A percentile compares a stretch with the other conserved stretches of the same genome.
phyloP scores from a whole-genome alignment of 1,140 invertebrate genomes.

The Probaryconus sp. region DNA sequence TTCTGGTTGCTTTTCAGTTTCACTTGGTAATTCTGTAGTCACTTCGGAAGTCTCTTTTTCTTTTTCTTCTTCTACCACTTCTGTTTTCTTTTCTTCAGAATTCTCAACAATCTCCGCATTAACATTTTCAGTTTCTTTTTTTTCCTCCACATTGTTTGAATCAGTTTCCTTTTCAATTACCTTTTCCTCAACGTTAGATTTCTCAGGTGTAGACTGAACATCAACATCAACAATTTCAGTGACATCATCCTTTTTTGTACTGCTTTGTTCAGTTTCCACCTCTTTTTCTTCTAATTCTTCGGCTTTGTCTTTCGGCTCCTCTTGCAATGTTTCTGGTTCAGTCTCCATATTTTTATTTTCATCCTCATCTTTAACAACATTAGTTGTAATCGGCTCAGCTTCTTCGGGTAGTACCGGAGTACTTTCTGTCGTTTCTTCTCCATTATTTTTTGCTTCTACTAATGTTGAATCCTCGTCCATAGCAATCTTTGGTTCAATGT shows the following conservation, averaged over 20 bases:
- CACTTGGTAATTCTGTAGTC: no score
- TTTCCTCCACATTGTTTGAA: no score
- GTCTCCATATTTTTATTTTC: background rate
- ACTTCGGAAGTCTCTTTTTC: no score
- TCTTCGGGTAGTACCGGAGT: no score
- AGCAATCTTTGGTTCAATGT: constrained; percentile 65
- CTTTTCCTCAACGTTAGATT: no score
- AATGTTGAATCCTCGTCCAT: constrained; percentile 41
- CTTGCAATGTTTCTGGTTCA: background rate
- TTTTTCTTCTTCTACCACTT: constrained; percentile 52
- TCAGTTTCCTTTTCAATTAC: no score
- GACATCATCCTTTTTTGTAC: background rate
- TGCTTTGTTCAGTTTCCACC: background rate
- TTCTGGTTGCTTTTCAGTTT: no score
- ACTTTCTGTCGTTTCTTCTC: constrained; percentile 43
- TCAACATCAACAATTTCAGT: no score
- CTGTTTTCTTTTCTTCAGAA: background rate
- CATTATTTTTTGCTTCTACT: constrained; percentile 10
- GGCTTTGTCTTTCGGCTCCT: background rate
- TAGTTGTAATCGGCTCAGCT: background rate
- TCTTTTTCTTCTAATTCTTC: background rate
- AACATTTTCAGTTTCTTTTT: background rate
- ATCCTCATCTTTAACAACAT: background rate
- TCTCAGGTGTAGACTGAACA: no score
- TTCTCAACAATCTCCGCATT: background rate